Evolutionary conservation across 2,888 invertebrate genomes (phyloP).

Genomic region (Heliconius cydno): DNA sequence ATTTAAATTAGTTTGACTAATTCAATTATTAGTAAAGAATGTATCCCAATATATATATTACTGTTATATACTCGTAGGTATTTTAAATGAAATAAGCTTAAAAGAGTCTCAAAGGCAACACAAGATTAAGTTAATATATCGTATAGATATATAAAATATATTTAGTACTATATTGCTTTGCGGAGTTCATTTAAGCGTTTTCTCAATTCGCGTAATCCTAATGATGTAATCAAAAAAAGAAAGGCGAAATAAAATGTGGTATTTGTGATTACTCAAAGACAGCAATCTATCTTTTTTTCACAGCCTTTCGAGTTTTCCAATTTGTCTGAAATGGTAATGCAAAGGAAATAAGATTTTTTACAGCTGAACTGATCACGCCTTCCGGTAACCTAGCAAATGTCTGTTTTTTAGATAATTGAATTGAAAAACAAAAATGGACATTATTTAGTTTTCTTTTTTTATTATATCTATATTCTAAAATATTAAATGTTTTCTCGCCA

Average conservation of each 20-base stretch:
- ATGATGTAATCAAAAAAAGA: slow-evolving; percentile 67
- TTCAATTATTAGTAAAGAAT: too few relatives aligned
- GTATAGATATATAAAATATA: slow-evolving; percentile 3
- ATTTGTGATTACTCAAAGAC: slow-evolving; percentile 72
- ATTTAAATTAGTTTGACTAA: too few relatives aligned
- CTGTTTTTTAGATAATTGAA: slow-evolving; percentile 28
- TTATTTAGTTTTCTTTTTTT: neutral
- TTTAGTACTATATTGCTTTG: slow-evolving; percentile 8
- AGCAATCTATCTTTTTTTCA: slow-evolving; percentile 60
- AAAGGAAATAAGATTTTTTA: slow-evolving; percentile 56
- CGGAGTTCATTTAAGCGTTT: slow-evolving; percentile 30
- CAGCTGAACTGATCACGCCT: slow-evolving; percentile 42
- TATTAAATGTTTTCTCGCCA: neutral
- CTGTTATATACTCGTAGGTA: neutral
- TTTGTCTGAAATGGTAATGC: slow-evolving; percentile 62
- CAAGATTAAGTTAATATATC: neutral
- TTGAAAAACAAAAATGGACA: slow-evolving; percentile 10
- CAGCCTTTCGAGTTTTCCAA: slow-evolving; percentile 65
- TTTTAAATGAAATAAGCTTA: neutral
- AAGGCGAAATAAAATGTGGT: slow-evolving; percentile 53
- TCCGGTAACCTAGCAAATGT: slow-evolving; percentile 7
- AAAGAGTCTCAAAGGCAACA: neutral
- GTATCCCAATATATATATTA: too few relatives aligned
- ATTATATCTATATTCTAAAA: neutral
- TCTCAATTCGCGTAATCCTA: slow-evolving; percentile 40